Percentiles rank a stretch among this genome's conserved stretches.
Evolutionary conservation across 1,140 invertebrate genomes (phyloP).

Genomic region (Aphelenchoides avenae): DNA sequence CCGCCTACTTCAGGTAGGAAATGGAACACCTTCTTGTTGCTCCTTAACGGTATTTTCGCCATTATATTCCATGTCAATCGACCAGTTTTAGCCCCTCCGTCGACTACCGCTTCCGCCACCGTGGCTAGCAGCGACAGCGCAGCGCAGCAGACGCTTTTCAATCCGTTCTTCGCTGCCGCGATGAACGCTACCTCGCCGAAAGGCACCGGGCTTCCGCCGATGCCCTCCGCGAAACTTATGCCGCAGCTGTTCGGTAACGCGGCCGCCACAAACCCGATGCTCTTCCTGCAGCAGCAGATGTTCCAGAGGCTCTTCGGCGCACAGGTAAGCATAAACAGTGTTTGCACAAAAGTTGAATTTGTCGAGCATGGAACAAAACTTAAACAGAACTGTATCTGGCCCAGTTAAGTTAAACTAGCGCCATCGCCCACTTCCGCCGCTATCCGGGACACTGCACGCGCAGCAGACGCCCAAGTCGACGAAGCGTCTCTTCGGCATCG

Average conservation of each 20-base stretch:
- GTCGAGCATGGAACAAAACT: neutral
- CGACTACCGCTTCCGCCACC: neutral
- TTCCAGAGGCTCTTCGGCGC: conserved; percentile 11
- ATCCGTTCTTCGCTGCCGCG: conserved; percentile 8
- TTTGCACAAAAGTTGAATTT: conserved; percentile 1
- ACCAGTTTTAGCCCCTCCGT: too few relatives aligned
- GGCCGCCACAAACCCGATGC: conserved; percentile 4
- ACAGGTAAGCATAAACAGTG: too few relatives aligned
- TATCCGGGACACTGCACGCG: conserved; percentile 1
- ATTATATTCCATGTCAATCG: too few relatives aligned
- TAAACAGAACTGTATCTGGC: too few relatives aligned
- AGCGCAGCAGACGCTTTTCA: conserved; percentile 1
- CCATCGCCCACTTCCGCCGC: neutral
- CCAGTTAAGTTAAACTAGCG: too few relatives aligned
- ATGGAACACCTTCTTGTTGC: too few relatives aligned
- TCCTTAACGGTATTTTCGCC: too few relatives aligned
- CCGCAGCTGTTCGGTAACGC: conserved; percentile 6
- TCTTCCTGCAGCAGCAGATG: conserved; percentile 7
- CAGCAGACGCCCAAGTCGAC: conserved; percentile 22
- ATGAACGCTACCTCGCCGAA: neutral
- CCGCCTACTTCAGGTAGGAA: too few relatives aligned
- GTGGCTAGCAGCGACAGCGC: neutral
- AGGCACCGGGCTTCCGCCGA: too few relatives aligned
- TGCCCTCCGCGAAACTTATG: neutral
- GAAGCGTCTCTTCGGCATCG: conserved; percentile 36